Percentiles rank a stretch among this genome's conserved stretches.
phyloP scores from a whole-genome alignment of 2,888 invertebrate species.

The Dasysyrphus tricinctus region DNA sequence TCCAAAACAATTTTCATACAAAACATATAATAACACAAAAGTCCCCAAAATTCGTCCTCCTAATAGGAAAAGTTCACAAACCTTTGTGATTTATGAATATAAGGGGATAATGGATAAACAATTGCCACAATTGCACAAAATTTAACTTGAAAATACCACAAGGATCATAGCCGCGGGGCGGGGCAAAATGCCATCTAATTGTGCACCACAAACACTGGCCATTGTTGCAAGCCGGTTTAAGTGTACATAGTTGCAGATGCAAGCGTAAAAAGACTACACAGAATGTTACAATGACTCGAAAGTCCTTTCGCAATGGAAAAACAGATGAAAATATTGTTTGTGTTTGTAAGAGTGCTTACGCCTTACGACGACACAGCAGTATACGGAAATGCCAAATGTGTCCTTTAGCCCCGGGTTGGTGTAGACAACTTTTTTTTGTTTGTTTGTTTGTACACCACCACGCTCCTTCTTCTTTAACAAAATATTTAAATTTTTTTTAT shows the following conservation, averaged over 20 bases:
- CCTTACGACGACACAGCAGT: constrained; percentile 31
- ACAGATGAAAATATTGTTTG: constrained; percentile 70
- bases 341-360: constrained; percentile 74
- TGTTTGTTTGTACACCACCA: background rate
- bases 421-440: constrained; percentile 19
- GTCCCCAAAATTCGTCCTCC: constrained; percentile 37
- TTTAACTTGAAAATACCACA: constrained; percentile 42
- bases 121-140: constrained; percentile 74
- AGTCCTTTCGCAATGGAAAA: constrained; percentile 62
- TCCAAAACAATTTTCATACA: constrained; percentile 43
- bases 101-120: constrained; percentile 77
- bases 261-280: constrained; percentile 36
- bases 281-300: background rate
- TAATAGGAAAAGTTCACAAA: constrained; percentile 74
- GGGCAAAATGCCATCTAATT: constrained; percentile 42
- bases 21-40: constrained; percentile 51
- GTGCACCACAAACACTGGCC: constrained; percentile 56
- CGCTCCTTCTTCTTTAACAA: constrained; percentile 17
- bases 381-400: constrained; percentile 70
- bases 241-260: background rate
- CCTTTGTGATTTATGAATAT: constrained; percentile 70
- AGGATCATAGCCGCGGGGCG: background rate
- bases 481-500: constrained; percentile 47
- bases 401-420: constrained; percentile 46
- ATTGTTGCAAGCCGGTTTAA: constrained; percentile 45